Conservation (phyloP, 1,140 invertebrate genomes). For the Heliconius himera region DNA sequence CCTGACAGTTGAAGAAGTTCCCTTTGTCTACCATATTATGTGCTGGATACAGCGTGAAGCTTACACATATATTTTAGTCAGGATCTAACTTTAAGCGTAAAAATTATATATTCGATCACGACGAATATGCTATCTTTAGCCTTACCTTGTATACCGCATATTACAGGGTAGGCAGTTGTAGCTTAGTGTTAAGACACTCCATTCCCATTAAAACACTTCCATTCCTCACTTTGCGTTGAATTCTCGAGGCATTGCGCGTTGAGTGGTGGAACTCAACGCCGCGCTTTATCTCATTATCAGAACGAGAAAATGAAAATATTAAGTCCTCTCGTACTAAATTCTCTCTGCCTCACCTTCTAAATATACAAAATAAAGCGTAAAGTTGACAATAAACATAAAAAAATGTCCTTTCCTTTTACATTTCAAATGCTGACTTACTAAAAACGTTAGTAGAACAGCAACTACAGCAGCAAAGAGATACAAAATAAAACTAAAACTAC, state of each 20-base stretch:
- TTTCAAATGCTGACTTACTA: neutral
- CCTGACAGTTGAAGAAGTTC: no score
- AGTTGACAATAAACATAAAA: neutral
- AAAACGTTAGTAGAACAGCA: neutral
- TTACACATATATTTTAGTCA: no score
- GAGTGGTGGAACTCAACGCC: neutral
- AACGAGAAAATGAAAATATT: no score
- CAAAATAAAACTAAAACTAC: slow-evolving; percentile 3
- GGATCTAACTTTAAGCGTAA: no score
- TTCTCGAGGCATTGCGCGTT: neutral
- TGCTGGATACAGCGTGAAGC: no score
- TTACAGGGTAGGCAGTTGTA: neutral
- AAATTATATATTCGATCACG: no score
- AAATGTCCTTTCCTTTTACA: neutral
- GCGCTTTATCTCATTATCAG: neutral
- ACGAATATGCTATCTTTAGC: no score
- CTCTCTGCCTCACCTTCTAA: neutral
- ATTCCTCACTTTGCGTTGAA: neutral
- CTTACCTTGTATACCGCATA: no score
- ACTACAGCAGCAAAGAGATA: neutral
- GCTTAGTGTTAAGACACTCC: neutral
- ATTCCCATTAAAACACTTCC: neutral
- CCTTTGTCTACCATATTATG: no score
- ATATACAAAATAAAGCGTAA: neutral
- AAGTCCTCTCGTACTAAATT: neutral